phyloP scores from a whole-genome alignment of 2,888 invertebrate genomes.

The Ophioninae sp. region DNA sequence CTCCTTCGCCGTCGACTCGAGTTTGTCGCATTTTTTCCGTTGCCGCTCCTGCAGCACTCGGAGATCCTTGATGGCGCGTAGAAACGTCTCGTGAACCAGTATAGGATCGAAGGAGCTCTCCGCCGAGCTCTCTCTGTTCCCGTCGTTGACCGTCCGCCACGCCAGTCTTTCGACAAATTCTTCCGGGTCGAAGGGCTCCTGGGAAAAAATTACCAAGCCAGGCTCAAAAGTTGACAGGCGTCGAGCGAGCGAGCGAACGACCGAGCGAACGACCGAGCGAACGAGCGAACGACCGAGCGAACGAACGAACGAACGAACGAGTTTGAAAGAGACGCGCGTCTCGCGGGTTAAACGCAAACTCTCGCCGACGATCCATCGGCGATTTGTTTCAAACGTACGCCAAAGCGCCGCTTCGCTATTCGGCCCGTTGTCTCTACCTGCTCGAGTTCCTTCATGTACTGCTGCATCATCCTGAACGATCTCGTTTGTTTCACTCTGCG shows the following conservation, averaged over 20 bases:
- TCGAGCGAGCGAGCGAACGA: not conserved
- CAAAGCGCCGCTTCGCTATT: no score
- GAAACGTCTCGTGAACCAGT: constrained; percentile 94
- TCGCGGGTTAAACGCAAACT: no score
- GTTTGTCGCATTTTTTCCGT: constrained; percentile 91
- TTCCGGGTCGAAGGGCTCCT: constrained; percentile 98
- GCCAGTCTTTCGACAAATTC: constrained; percentile 98
- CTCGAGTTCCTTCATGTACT: constrained; percentile 93
- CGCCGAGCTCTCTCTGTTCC: constrained; percentile 86
- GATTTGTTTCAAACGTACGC: no score
- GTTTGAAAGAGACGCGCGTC: no score
- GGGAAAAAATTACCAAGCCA: constrained; percentile 24
- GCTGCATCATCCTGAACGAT: constrained; percentile 89
- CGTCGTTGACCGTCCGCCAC: constrained; percentile 92
- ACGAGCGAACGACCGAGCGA: not conserved
- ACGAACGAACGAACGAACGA: not conserved
- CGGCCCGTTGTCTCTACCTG: constrained; percentile 84
- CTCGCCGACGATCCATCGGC: no score
- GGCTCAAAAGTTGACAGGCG: not conserved
- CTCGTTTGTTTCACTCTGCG: not conserved
- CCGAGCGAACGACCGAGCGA: no score
- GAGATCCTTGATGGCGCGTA: constrained; percentile 93
- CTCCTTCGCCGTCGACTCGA: constrained; percentile 91
- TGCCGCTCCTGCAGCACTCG: constrained; percentile 91
- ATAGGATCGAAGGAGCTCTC: constrained; percentile 92